Base-by-base conservation (phyloP, 2,888 invertebrate genomes). In the Poecilus cupreus region DNA sequence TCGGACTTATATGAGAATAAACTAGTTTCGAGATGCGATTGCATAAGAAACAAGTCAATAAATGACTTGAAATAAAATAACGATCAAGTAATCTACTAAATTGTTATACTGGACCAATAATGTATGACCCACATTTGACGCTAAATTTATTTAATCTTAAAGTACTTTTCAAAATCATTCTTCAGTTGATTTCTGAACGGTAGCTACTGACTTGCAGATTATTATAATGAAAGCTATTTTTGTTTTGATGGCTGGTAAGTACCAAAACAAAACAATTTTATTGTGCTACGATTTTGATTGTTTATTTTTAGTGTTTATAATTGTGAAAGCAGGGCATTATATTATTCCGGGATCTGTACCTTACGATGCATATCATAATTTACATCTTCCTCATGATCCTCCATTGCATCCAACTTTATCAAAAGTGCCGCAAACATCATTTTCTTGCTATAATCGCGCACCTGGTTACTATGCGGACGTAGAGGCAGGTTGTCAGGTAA, bases 381-480 rank as follows among this genome's bases (percentile, higher is more conserved):
- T 93, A 0, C 93, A 93, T 82, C 84, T 92, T 3, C 91, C 91
- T 0, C 92, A 92, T 86, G 85, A 90, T 78, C 92, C 92, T 0
- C 92, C 92, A 0, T 88, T 92, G 2, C 88, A 92, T 86, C 92
- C 92, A 0, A 91, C 91, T 13, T 89, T 90, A 79, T 86, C 87
- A 5, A 86, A 84, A 68, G 87, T 84, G 84, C 92, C 84, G 86
- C 89, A 16, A 84, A 92, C 91, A 0, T 86, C 86, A 64, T 94
- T 94, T 87, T 91, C 93, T 0, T 94, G 94, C 84, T 86, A 89
- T 22, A 93, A 92, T 24, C 90, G 92, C 43, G 89, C 90, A 3
- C 88, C 93, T 0, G 94, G 94, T 0, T 94, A 94, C 87, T 94
- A 94, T 85, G 94, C 94, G 0, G 94, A 94, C 85, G 89, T 94